Evolutionary conservation across 1,140 invertebrate species (phyloP).

Genomic region (Megalopta genalis): DNA sequence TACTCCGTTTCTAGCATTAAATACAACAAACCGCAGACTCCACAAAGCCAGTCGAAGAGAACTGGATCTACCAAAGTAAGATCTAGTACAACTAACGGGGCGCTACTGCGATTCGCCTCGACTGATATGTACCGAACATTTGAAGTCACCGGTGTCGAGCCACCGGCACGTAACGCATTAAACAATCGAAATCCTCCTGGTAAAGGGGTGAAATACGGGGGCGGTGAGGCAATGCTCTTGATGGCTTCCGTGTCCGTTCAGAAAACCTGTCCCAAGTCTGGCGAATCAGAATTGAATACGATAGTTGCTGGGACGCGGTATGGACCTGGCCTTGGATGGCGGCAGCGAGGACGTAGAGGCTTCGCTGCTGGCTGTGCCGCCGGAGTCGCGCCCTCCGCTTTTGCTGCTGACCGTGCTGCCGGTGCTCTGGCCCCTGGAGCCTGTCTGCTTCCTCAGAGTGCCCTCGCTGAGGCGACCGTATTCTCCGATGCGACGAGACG

Average conservation of each 20-base stretch:
- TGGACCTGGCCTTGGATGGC: slow-evolving; percentile 81
- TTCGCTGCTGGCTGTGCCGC: slow-evolving; percentile 80
- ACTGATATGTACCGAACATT: not conserved
- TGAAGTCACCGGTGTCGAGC: not conserved
- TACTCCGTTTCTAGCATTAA: too few species aligned
- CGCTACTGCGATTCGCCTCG: too few species aligned
- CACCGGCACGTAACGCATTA: not conserved
- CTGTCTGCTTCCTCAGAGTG: slow-evolving; percentile 73
- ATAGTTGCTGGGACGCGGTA: slow-evolving; percentile 83
- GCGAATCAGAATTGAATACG: slow-evolving; percentile 83
- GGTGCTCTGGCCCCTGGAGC: slow-evolving; percentile 76
- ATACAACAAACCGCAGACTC: too few species aligned
- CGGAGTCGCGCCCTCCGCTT: slow-evolving; percentile 80
- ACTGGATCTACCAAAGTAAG: too few species aligned
- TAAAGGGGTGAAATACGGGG: not conserved
- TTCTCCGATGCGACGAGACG: slow-evolving; percentile 81
- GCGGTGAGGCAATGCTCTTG: not conserved
- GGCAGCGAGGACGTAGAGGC: slow-evolving; percentile 83
- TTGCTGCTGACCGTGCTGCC: slow-evolving; percentile 78
- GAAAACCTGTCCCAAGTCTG: not conserved
- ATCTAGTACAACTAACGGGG: too few species aligned
- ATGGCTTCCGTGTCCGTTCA: slow-evolving; percentile 1
- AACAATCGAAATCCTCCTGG: not conserved
- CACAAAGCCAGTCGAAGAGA: too few species aligned
- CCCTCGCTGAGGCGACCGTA: slow-evolving; percentile 82